Percentiles rank a stretch among this genome's conserved stretches.
Conservation (phyloP, 1,140 invertebrate genomes). For the Drosophila trapezifrons region DNA sequence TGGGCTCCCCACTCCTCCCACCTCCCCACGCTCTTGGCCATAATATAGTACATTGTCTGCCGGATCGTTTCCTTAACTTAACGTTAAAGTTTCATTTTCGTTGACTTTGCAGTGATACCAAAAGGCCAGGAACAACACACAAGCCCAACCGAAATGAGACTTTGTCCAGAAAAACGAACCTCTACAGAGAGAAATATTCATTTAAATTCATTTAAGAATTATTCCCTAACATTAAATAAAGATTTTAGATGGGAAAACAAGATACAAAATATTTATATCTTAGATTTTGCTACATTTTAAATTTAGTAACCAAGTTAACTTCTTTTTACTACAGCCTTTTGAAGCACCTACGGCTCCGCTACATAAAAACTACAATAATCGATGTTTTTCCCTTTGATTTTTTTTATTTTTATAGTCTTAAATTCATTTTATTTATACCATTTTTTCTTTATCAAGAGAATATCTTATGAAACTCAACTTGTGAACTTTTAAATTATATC, state of each 20-base stretch:
- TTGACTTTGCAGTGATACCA: conserved; percentile 74
- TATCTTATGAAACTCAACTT: too few species aligned
- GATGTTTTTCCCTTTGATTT: too few species aligned
- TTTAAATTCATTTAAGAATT: background rate
- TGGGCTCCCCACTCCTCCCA: conserved; percentile 6
- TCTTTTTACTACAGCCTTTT: too few species aligned
- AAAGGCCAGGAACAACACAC: conserved; percentile 51
- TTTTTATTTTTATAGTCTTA: too few species aligned
- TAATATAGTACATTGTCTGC: conserved; percentile 57
- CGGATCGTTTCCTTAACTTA: conserved; percentile 71
- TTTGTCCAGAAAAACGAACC: conserved; percentile 55
- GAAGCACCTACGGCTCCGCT: too few species aligned
- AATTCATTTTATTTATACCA: too few species aligned
- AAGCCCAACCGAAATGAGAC: conserved; percentile 64
- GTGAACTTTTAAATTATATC: too few species aligned
- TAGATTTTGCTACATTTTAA: background rate
- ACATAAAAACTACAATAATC: too few species aligned
- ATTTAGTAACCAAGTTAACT: too few species aligned
- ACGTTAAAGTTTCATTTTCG: conserved; percentile 78
- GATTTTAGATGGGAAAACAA: background rate
- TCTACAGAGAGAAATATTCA: background rate
- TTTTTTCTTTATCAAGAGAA: too few species aligned
- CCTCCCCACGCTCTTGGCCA: conserved; percentile 1
- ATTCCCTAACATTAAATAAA: background rate
- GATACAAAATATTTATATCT: too few species aligned